Base-by-base conservation (phyloP, 2,797 vertebrate genomes). In the Corythornis leucogaster region DNA sequence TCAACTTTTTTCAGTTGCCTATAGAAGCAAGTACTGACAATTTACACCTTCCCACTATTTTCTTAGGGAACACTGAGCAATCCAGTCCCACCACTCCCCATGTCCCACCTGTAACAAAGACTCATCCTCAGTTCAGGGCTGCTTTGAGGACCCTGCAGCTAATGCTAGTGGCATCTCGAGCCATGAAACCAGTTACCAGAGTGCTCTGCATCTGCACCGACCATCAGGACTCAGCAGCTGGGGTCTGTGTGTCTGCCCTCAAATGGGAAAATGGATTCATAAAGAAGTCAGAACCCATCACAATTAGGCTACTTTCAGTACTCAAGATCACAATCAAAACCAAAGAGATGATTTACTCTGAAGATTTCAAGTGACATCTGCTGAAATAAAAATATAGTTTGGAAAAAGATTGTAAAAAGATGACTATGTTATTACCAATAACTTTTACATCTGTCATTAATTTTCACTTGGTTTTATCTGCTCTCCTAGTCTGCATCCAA, bases 371-470 rank as follows among this genome's bases (percentile, higher is more conserved):
- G 91, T 91, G 89, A 94, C 75, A 95, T 96, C 93, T 95, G 89
- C 92, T 91, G 92, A 97, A 96, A 96, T 82, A 85, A 96, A 97
- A 96, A 96, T 71, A 83, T n/a, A 59, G 91, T 92, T 95, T 82
- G 89, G 77, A 87, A 94, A 73, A 92, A 43, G 78, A 76, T 0
- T 76, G 85, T 84, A 96, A 96, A 96, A 93, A 92, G 86, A 80
- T 85, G 87, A 89, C 71, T 87, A 33, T 1, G n/a, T 87, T 94
- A 81, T 84, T 91, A 80, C 67, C 86, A 96, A 61, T 92, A 96
- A 93, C 80, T 96, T 96, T 91, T 91, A 97, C 71, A 96, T 93
- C 96, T 96, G 82, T 75, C 94, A 97, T 96, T 96, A 95, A 96
- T 94, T 96, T 95, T 91, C 95, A 91, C 77, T 95, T 78, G 73